A percentile compares a stretch with the other conserved stretches of the same genome.
Evolutionary conservation across 2,888 invertebrate species (phyloP).

Genomic region (Ophonus ardosiacus): DNA sequence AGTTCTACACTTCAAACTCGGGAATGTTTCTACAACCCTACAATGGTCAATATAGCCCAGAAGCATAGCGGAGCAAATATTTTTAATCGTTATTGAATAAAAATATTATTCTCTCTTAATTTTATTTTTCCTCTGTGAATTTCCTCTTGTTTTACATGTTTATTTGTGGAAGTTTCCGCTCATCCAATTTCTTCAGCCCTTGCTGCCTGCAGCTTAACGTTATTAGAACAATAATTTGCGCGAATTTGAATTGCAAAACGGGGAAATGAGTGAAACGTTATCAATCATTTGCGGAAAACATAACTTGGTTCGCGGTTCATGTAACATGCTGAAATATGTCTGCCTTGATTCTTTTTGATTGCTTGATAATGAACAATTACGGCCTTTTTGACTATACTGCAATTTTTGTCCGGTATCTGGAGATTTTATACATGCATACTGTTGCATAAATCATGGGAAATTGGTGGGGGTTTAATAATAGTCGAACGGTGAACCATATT

Average conservation of each 20-base stretch:
- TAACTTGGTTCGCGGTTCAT: not conserved
- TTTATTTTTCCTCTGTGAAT: too few species aligned
- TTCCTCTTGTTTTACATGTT: too few species aligned
- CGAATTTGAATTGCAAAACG: conserved; percentile 9
- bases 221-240: conserved; percentile 23
- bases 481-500: not conserved
- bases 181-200: not conserved
- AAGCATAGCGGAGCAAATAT: too few species aligned
- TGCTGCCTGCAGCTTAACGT: not conserved
- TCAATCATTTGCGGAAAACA: not conserved
- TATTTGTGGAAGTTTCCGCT: not conserved
- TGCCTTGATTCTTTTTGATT: not conserved
- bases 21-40: too few species aligned
- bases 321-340: conserved; percentile 10
- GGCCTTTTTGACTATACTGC: not conserved
- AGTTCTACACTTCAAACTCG: too few species aligned
- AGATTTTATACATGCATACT: not conserved
- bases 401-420: conserved; percentile 1
- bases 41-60: too few species aligned
- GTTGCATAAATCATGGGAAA: not conserved
- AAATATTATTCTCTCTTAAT: too few species aligned
- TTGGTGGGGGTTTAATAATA: not conserved
- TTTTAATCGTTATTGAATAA: too few species aligned
- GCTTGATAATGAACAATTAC: conserved; percentile 27
- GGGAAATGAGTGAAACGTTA: conserved; percentile 26